Base-by-base conservation (phyloP, 2,113 vertebrate species). In the Pteruthius melanotis region DNA sequence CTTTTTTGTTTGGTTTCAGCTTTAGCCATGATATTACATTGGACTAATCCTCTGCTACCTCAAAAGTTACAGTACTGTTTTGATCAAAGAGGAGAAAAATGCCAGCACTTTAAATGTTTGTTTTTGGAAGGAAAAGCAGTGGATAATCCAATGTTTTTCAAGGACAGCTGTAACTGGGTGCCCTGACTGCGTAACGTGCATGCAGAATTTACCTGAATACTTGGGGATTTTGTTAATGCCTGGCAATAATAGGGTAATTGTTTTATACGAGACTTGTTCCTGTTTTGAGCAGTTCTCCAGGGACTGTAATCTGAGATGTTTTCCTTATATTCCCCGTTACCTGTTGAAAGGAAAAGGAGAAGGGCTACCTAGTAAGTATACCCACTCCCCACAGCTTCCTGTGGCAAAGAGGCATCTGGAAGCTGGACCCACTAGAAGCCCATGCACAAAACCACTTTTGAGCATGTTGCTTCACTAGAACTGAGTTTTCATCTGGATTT, bases 11-110 rank as follows among this genome's bases (percentile, higher is more conserved):
- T 94, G 63, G 21, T 86, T 93, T 93, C 90, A 45, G 76, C 57
- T 93, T 96, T 92, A 89, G 70, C 63, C 30, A 13, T 91, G 91
- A 89, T 90, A 89, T 45, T 86, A 44, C 49, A 76, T 57, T 75
- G 63, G 30, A 35, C 56, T 94, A 93, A 95, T 95, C 65, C 77
- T 86, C 71, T 89, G 33, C 85, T 92, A 56, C 86, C 74, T 92
- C 42, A 39, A 13, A 87, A 92, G 83, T 92, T 89, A 83, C 83
- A 63, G 65, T 63, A 66, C 44, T 87, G 68, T 93, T 94, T 83
- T 84, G 52, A 84, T 88, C 78, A 61, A 82, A 90, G 75, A 70
- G 42, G 44, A 42, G 19, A 33, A 88, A 95, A 90, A 93, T 69
- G 23, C 31, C 61, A 63, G 11, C 7, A 26, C 53, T 86, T 88